Percentiles rank a stretch among this genome's conserved stretches.
Conservation (phyloP, 2,888 invertebrate species). For the Villa cingulata region DNA sequence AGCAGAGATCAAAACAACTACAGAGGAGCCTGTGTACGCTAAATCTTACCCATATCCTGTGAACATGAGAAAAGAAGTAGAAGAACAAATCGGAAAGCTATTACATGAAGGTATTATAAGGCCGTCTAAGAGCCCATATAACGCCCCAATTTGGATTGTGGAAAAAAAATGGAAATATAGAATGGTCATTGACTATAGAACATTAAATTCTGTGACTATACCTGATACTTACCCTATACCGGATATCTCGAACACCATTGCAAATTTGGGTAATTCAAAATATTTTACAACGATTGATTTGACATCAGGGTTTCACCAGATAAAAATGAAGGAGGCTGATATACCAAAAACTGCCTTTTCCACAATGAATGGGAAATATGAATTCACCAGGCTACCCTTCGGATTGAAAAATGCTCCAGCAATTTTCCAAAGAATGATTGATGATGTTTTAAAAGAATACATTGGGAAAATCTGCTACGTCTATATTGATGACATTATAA, state of each 20-base stretch:
- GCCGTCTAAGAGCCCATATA: too few species aligned
- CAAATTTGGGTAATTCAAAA: background rate
- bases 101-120: too few species aligned
- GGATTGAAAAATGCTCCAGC: constrained; percentile 3
- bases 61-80: background rate
- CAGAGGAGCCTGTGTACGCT: background rate
- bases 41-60: background rate
- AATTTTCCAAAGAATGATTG: constrained; percentile 5
- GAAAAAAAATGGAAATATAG: background rate
- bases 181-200: background rate
- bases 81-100: background rate
- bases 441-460: constrained; percentile 3
- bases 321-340: constrained; percentile 1
- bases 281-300: background rate
- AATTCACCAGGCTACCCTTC: constrained; percentile 1
- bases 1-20: background rate
- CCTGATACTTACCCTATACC: background rate
- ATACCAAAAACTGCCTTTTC: background rate
- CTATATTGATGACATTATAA: constrained; percentile 5
- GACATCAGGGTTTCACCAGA: constrained; percentile 4
- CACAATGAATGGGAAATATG: too few species aligned
- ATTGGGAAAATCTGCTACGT: constrained; percentile 4
- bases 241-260: background rate
- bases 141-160: background rate
- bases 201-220: background rate